Evolutionary conservation across 2,888 invertebrate genomes (phyloP).

Genomic region (Antitype chi): DNA sequence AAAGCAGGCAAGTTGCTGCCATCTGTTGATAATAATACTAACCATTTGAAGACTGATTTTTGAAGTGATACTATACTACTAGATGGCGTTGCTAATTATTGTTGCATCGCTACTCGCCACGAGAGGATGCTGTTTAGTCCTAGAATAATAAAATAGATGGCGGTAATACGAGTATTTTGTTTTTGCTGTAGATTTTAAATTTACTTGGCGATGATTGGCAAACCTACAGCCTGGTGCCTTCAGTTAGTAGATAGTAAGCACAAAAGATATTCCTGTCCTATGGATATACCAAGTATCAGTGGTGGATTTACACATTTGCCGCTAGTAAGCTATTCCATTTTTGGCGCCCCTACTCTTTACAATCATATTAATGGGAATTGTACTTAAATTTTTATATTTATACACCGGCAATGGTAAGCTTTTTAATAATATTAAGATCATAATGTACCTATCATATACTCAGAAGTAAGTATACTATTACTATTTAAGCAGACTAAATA

Average conservation of each 20-base stretch:
- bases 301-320: no score
- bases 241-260: not conserved
- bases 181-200: not conserved
- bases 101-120: not conserved
- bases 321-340: no score
- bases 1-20: not conserved
- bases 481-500: no score
- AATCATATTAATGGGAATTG: no score
- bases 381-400: no score
- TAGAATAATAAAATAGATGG: not conserved
- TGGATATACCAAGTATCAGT: not conserved
- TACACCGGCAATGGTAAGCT: no score
- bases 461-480: no score
- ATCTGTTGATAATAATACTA: not conserved
- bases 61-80: not conserved
- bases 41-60: not conserved
- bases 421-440: no score
- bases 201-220: no score
- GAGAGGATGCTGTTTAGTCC: conserved; percentile 10
- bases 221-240: not conserved
- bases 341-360: no score
- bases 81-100: conserved; percentile 1
- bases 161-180: not conserved
- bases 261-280: not conserved
- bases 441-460: no score